A percentile compares a stretch with the other conserved stretches of the same genome.
phyloP scores from a whole-genome alignment of 2,888 invertebrate species.

The Phorcus lineatus region DNA sequence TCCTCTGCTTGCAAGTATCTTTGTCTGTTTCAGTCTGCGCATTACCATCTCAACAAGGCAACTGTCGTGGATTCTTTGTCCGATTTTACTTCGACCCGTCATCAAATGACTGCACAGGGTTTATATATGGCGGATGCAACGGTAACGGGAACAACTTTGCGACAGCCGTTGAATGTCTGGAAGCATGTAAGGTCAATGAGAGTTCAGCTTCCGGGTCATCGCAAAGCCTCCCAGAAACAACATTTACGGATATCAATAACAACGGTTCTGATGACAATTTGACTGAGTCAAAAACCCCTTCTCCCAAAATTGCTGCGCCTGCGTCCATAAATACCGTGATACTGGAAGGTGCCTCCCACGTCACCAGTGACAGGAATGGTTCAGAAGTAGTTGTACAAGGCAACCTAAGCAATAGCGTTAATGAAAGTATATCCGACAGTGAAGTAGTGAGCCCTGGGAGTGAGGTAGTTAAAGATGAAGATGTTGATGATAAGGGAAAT shows the following conservation, averaged over 20 bases:
- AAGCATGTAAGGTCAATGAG: not conserved
- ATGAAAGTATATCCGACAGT: no score
- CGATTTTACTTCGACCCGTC: slow-evolving; percentile 26
- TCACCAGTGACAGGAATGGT: no score
- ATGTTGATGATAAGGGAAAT: no score
- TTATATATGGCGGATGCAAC: slow-evolving; percentile 29
- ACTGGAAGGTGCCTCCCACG: no score
- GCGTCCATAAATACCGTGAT: no score
- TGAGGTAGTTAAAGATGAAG: no score
- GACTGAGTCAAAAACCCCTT: no score
- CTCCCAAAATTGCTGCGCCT: no score
- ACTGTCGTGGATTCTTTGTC: slow-evolving; percentile 25
- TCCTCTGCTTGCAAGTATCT: not conserved
- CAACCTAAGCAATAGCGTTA: no score
- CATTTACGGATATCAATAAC: not conserved
- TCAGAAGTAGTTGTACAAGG: no score
- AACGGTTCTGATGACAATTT: not conserved
- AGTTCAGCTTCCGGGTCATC: not conserved
- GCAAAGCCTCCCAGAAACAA: not conserved
- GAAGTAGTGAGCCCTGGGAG: no score
- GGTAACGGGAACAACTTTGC: slow-evolving; percentile 33
- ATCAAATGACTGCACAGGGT: slow-evolving; percentile 12
- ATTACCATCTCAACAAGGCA: slow-evolving; percentile 9
- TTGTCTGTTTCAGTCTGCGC: slow-evolving; percentile 26
- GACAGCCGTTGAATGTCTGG: not conserved